phyloP scores from a whole-genome alignment of 2,797 vertebrate genomes.

The Micromesistius poutassou region DNA sequence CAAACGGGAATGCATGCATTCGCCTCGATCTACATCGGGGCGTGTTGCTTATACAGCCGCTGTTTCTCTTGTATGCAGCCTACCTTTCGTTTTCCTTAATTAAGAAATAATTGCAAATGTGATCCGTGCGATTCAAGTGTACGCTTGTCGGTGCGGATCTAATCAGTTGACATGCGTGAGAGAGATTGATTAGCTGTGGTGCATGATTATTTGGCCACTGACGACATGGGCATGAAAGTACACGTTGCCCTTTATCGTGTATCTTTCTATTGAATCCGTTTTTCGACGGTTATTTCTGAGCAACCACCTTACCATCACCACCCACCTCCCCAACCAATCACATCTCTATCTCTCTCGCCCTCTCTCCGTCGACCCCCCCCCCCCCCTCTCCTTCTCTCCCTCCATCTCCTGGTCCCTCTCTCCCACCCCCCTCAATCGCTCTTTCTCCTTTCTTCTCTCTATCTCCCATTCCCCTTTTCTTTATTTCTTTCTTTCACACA shows the following conservation, averaged over 20 bases:
- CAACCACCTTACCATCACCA: not conserved
- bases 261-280: too few species aligned
- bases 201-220: not conserved
- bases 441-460: not conserved
- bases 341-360: conserved; percentile 26
- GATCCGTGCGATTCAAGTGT: not conserved
- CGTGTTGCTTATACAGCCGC: not conserved
- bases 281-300: too few species aligned
- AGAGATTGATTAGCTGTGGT: not conserved
- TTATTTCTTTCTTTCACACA: conserved; percentile 24
- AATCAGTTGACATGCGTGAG: too few species aligned
- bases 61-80: too few species aligned
- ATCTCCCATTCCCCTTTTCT: conserved; percentile 10
- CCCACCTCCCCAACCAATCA: conserved; percentile 52
- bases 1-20: not conserved
- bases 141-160: too few species aligned
- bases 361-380: not conserved
- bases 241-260: not conserved
- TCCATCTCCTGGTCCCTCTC: not conserved
- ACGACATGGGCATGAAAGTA: not conserved
- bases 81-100: too few species aligned
- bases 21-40: not conserved
- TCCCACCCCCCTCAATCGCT: not conserved
- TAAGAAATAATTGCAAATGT: not conserved
- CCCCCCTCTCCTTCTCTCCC: not conserved